A percentile compares a stretch with the other conserved stretches of the same genome.
Conservation (phyloP, 2,113 vertebrate species). For the Acrocephalus arundinaceus region DNA sequence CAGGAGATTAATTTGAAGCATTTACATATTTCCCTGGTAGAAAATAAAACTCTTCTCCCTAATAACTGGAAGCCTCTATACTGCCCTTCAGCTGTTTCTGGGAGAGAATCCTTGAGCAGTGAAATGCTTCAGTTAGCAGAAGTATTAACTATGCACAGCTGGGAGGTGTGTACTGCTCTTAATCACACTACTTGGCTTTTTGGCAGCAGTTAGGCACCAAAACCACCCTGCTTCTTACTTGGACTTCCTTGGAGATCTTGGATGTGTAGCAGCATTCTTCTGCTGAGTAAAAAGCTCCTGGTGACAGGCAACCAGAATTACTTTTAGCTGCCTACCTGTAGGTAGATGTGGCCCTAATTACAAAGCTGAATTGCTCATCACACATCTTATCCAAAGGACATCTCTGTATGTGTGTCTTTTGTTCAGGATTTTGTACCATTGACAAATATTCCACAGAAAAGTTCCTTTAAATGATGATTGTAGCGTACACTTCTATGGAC, state of each 20-base stretch:
- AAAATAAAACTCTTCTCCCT: background rate
- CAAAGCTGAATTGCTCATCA: background rate
- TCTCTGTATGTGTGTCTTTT: background rate
- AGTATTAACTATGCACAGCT: background rate
- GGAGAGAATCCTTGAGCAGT: background rate
- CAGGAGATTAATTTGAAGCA: background rate
- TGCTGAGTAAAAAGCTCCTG: background rate
- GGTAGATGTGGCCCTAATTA: background rate
- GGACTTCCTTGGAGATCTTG: background rate
- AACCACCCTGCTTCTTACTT: background rate
- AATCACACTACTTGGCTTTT: background rate
- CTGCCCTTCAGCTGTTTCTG: background rate
- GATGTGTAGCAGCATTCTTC: background rate
- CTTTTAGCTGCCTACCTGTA: background rate
- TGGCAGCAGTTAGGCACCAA: background rate
- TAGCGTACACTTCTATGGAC: background rate
- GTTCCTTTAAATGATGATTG: background rate
- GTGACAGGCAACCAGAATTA: background rate
- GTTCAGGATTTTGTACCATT: background rate
- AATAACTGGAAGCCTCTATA: background rate
- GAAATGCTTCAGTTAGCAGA: background rate
- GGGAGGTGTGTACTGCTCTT: background rate
- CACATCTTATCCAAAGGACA: background rate
- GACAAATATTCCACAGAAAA: background rate
- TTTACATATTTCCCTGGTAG: background rate